Conservation (phyloP, 2,888 invertebrate species). For the Brachylomia viminalis region DNA sequence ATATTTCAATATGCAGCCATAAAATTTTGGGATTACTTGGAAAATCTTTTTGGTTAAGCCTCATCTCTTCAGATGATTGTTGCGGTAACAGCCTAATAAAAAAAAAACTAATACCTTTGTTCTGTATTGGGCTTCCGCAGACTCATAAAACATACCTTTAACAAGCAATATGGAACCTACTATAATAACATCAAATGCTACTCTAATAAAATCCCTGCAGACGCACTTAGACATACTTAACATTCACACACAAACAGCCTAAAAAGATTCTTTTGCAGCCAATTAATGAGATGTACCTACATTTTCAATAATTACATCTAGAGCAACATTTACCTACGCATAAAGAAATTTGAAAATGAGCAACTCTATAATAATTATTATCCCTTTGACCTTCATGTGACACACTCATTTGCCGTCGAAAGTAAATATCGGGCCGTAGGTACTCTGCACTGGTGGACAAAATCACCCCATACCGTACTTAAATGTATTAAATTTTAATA, state of each 20-base stretch:
- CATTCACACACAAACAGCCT: not conserved
- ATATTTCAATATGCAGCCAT: not conserved
- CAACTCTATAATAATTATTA: slow-evolving; percentile 72
- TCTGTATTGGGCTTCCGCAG: not conserved
- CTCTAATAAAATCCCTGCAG: not conserved
- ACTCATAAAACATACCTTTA: not conserved
- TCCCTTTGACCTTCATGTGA: slow-evolving; percentile 77
- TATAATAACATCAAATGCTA: not conserved
- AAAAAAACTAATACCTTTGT: not conserved
- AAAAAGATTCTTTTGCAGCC: not conserved
- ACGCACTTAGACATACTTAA: not conserved
- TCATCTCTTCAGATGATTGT: not conserved
- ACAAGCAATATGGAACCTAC: not conserved
- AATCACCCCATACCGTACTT: slow-evolving; percentile 48
- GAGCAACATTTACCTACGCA: slow-evolving; percentile 46
- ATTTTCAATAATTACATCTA: slow-evolving; percentile 10
- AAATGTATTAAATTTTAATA: slow-evolving; percentile 50
- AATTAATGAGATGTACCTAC: not conserved
- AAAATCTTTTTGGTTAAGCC: not conserved
- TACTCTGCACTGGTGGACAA: slow-evolving; percentile 60
- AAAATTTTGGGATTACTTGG: not conserved
- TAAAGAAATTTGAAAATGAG: slow-evolving; percentile 69
- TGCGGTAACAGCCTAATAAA: not conserved
- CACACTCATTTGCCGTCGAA: slow-evolving; percentile 71
- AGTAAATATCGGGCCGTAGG: slow-evolving; percentile 66